Percentiles rank a stretch among this genome's conserved stretches.
Evolutionary conservation across 2,888 invertebrate genomes (phyloP).

Genomic region (Thecophora atra): DNA sequence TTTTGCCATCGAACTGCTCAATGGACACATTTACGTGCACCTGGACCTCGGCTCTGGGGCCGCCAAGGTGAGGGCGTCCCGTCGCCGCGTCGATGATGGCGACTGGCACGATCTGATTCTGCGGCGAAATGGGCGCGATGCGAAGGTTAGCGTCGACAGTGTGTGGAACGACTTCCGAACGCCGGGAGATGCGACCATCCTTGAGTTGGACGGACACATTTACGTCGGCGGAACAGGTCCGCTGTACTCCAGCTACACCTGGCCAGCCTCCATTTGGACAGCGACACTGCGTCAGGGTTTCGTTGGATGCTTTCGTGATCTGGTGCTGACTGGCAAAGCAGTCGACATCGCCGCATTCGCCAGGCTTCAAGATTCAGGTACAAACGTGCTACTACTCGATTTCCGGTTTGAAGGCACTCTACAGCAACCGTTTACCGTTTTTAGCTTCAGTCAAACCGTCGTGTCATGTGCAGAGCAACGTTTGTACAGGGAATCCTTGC

Average conservation of each 20-base stretch:
- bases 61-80: slow-evolving; percentile 83
- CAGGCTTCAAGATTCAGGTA: slow-evolving; percentile 88
- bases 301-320: slow-evolving; percentile 91
- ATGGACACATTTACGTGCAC: slow-evolving; percentile 92
- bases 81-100: slow-evolving; percentile 87
- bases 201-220: slow-evolving; percentile 88
- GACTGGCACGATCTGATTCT: slow-evolving; percentile 92
- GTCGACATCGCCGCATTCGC: slow-evolving; percentile 90
- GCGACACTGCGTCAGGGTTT: slow-evolving; percentile 89
- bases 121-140: slow-evolving; percentile 82
- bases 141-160: slow-evolving; percentile 88
- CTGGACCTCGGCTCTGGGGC: slow-evolving; percentile 92
- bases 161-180: slow-evolving; percentile 89
- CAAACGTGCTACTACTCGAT: not conserved
- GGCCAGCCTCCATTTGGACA: slow-evolving; percentile 90
- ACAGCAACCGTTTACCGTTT: not conserved
- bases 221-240: slow-evolving; percentile 90
- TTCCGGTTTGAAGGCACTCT: not conserved
- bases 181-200: slow-evolving; percentile 87
- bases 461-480: slow-evolving; percentile 83
- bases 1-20: slow-evolving; percentile 92
- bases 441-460: slow-evolving; percentile 88
- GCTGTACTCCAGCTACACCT: slow-evolving; percentile 78
- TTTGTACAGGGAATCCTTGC: slow-evolving; percentile 87
- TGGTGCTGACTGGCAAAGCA: slow-evolving; percentile 86